Evolutionary conservation across 2,797 vertebrate species (phyloP).

Genomic region (Sebastes iracundus): DNA sequence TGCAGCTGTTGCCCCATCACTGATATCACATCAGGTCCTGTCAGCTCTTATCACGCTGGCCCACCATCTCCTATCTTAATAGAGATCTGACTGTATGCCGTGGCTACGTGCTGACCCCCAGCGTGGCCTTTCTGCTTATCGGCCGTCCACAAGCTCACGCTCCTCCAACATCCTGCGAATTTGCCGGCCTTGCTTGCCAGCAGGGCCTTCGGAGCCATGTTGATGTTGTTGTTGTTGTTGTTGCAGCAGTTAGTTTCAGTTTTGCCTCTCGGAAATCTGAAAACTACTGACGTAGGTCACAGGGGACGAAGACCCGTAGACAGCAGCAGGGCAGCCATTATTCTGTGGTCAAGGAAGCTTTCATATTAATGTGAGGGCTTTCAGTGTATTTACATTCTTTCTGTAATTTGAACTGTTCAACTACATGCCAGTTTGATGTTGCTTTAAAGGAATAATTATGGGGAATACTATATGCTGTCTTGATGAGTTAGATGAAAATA

Average conservation of each 20-base stretch:
- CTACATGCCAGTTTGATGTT: no score
- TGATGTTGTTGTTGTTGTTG: conserved; percentile 25
- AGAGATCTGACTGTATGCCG: conserved; percentile 73
- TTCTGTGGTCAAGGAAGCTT: background rate
- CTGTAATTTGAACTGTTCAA: background rate
- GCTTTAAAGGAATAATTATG: no score
- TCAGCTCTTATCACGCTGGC: conserved; percentile 64
- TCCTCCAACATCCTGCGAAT: conserved; percentile 34
- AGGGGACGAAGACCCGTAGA: conserved; percentile 3
- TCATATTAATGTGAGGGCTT: background rate
- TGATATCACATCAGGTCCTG: conserved; percentile 67
- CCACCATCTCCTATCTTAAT: conserved; percentile 77
- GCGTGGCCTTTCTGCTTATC: conserved; percentile 70
- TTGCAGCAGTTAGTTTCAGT: conserved; percentile 37
- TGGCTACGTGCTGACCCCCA: conserved; percentile 61
- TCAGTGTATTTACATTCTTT: background rate
- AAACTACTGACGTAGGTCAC: conserved; percentile 31
- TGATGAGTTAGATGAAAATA: no score
- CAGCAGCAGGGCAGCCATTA: background rate
- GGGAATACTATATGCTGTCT: no score
- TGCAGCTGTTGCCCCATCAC: conserved; percentile 48
- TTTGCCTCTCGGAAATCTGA: conserved; percentile 19
- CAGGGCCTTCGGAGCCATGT: conserved; percentile 35
- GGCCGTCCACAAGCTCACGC: conserved; percentile 41
- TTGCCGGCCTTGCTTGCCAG: conserved; percentile 46